Percentiles rank a stretch among this genome's conserved stretches.
Conservation (phyloP, 2,888 invertebrate species). For the Agriotes lineatus region DNA sequence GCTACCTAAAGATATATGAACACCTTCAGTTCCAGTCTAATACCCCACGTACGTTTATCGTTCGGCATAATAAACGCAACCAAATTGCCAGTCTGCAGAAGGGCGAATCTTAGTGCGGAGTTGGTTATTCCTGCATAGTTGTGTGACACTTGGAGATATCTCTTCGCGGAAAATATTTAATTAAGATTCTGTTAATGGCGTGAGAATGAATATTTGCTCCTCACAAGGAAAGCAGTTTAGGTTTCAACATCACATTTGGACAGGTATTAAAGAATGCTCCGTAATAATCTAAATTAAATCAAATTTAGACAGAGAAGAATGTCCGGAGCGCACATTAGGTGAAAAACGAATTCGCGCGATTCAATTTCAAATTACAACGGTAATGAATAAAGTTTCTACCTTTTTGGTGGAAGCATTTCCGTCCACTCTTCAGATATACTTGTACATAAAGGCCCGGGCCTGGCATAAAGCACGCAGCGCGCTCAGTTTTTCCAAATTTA, state of each 20-base stretch:
- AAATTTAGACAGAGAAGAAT: constrained; percentile 24
- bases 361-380: neutral
- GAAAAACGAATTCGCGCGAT: neutral
- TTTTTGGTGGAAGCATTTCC: no score
- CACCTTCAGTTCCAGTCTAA: constrained; percentile 53
- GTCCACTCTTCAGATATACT: no score
- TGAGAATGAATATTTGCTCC: constrained; percentile 60
- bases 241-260: constrained; percentile 50
- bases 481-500: no score
- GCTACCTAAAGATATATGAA: constrained; percentile 56
- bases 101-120: constrained; percentile 47
- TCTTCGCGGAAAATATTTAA: constrained; percentile 66
- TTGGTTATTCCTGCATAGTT: constrained; percentile 64
- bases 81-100: constrained; percentile 47
- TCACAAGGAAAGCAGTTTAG: constrained; percentile 56
- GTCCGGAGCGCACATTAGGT: neutral
- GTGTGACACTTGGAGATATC: constrained; percentile 67
- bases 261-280: constrained; percentile 46
- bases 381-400: neutral
- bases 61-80: constrained; percentile 35
- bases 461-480: no score
- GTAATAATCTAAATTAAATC: constrained; percentile 42
- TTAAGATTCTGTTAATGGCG: constrained; percentile 64
- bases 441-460: no score
- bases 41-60: constrained; percentile 44